Evolutionary conservation across 2,113 vertebrate genomes (phyloP), one percentile per base, ranked within the genome.

Genomic region (Microtus ochrogaster): DNA sequence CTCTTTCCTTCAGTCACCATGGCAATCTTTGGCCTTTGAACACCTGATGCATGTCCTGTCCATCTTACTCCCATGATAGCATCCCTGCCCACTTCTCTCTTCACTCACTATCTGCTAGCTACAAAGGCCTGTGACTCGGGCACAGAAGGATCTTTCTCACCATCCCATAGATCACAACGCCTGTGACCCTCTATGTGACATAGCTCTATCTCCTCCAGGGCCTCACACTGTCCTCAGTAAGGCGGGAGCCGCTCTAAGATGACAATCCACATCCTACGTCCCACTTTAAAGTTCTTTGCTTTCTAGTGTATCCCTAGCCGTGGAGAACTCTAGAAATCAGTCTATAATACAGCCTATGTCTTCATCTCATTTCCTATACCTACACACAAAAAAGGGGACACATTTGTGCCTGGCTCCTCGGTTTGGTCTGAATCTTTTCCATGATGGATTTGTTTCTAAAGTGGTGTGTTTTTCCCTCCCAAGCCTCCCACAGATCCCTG

Each of bases 391-490:
- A 79, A 68, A 81, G 78, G n/a, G 13, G 39, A 24, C 77, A 81
- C 66, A 21, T 22, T 78, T 22, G 26, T 95, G 36, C 61, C 85
- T 30, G 47, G n/a, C 26, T 22, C 82, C 68, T 61, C 70, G 9
- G 63, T 78, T 95, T 47, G 52, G 11, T 78, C 85, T 77, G 66
- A 88, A 82, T 85, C 33, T 90, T 90, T 85, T 68, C 14, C 49
- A 39, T 52, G 21, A 86, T 14, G 65, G 49, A 87, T 65, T 84
- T 90, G 92, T 61, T 65, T 90, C 6, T 52, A 33, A 58, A 36
- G 24, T 10, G 0, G 2, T 81, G 4, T 14, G 17, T 79, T 91
- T 39, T 22, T 39, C 21, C 26, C 70, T 72, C 79, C 41, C 81
- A 84, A 66, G 8, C 41, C 76, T 92, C 74, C 39, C 28, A 39